Evolutionary conservation across 2,113 vertebrate genomes (phyloP), one percentile per base, ranked within the genome.

Genomic region (Rana temporaria): DNA sequence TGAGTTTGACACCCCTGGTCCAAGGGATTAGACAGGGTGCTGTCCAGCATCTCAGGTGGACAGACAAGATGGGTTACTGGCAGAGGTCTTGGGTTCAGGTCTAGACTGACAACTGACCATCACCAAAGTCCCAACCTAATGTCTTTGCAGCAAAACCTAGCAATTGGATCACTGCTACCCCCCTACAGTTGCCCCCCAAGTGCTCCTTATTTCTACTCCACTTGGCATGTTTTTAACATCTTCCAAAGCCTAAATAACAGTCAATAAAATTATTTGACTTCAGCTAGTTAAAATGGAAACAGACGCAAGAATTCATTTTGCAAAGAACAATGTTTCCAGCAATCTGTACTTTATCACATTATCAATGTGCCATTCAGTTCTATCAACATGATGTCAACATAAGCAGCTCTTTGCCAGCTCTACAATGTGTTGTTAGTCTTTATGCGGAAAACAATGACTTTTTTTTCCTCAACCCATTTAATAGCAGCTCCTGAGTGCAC

Each of bases 361-460:
- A 64, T 53, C 7, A 26, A 32, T 30, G 59, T 30, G n/a, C 38
- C 24, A 72, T n/a, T 72, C 22, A 81, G 2, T 52, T 72, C 4
- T 26, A 71, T 53, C 59, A 53, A 64, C 57, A 63, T 20, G 19
- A 59, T 55, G 59, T 53, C 38, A 16, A n/a, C 26, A 11, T 63
- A 22, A 64, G 59, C 38, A 62, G 57, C 38, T 18, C 56, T 20
- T 62, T 64, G 18, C 19, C 34, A 42, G 57, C 24, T 34, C 56
- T 12, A 24, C 57, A 22, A 52, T 20, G 48, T 72, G 34, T 19
- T 11, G 18, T 16, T 52, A 64, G 11, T 55, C 57, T 53, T 53
- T 81, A 60, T 64, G 38, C 8, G 5, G 20, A 69, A n/a, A 64
- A 81, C 59, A 72, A 81, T 81, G 38, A 8, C 34, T 8, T 38